These are phyloP conservation scores for Xiphophorus hellerii DNA, from an alignment of 2,113 vertebrate species.

Conservation along the genomic window DNA sequence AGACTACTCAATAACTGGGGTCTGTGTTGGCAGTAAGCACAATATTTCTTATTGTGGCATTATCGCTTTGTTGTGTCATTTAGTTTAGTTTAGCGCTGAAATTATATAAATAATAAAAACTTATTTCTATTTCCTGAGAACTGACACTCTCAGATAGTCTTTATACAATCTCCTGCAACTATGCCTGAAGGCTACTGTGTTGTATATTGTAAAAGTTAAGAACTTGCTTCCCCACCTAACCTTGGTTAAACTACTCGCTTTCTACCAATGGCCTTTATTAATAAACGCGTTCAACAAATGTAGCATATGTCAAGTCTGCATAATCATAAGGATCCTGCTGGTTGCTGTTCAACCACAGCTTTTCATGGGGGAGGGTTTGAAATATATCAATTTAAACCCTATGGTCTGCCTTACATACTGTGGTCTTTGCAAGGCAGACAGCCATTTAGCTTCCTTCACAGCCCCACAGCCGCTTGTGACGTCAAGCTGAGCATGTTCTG, in stretches of 20 bases:
- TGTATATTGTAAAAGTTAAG: background rate
- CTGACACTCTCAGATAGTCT: too few species aligned
- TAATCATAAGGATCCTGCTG: constrained; percentile 44
- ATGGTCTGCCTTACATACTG: constrained; percentile 51
- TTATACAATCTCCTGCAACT: background rate
- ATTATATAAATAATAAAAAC: background rate
- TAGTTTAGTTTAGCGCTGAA: background rate
- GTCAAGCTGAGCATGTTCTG: constrained; percentile 76
- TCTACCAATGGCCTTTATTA: constrained; percentile 22
- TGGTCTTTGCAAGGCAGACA: constrained; percentile 59
- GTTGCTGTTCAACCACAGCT: constrained; percentile 37
- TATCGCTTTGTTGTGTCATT: background rate
- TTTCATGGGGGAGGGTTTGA: constrained; percentile 15
- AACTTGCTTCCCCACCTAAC: background rate
- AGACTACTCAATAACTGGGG: too few species aligned
- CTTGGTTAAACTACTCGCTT: constrained; percentile 27
- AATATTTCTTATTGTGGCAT: too few species aligned
- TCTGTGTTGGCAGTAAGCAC: too few species aligned
- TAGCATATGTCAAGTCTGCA: constrained; percentile 53
- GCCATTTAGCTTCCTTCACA: constrained; percentile 60
- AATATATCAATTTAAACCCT: constrained; percentile 34
- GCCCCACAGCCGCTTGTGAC: constrained; percentile 68
- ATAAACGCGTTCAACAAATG: constrained; percentile 23
- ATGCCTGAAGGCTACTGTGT: background rate
- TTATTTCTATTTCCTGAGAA: background rate